phyloP scores from a whole-genome alignment of 2,797 vertebrate species.

The Alcedo quadribrachys region DNA sequence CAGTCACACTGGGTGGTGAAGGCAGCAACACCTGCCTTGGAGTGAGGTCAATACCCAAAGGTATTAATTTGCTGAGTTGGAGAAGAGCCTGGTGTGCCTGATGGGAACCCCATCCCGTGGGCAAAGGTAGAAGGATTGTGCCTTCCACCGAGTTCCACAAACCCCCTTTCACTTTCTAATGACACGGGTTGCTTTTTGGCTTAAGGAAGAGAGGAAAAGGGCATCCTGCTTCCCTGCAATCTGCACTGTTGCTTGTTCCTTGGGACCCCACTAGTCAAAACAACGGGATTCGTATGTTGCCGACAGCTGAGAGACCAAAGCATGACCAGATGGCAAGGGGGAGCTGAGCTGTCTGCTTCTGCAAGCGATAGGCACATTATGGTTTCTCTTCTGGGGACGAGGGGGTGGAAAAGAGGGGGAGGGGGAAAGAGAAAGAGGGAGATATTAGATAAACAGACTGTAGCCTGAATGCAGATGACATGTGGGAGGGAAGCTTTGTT shows the following conservation, averaged over 20 bases:
- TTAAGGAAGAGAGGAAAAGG: constrained; percentile 49
- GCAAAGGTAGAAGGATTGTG: not conserved
- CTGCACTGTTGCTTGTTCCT: constrained; percentile 66
- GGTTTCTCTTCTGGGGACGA: constrained; percentile 61
- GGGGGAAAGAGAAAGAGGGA: constrained; percentile 20
- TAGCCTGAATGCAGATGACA: constrained; percentile 70
- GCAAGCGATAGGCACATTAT: constrained; percentile 69
- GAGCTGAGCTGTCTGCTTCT: constrained; percentile 69
- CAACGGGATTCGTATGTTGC: constrained; percentile 66
- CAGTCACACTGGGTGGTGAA: not conserved
- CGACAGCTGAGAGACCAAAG: constrained; percentile 71
- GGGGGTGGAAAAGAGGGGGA: constrained; percentile 27
- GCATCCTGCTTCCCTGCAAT: constrained; percentile 36
- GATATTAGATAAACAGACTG: constrained; percentile 70
- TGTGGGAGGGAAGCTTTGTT: constrained; percentile 71
- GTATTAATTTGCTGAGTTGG: not conserved
- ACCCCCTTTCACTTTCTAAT: constrained; percentile 8
- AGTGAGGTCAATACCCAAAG: not conserved
- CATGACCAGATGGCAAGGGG: constrained; percentile 72
- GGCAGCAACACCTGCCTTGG: not conserved
- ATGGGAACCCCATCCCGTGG: not conserved
- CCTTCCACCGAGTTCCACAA: not conserved
- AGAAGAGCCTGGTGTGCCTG: not conserved
- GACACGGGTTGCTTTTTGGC: constrained; percentile 10
- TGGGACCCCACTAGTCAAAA: constrained; percentile 73